Base-by-base conservation (phyloP, 64 coral and sea anemone species). In the Montipora efflorescens region DNA sequence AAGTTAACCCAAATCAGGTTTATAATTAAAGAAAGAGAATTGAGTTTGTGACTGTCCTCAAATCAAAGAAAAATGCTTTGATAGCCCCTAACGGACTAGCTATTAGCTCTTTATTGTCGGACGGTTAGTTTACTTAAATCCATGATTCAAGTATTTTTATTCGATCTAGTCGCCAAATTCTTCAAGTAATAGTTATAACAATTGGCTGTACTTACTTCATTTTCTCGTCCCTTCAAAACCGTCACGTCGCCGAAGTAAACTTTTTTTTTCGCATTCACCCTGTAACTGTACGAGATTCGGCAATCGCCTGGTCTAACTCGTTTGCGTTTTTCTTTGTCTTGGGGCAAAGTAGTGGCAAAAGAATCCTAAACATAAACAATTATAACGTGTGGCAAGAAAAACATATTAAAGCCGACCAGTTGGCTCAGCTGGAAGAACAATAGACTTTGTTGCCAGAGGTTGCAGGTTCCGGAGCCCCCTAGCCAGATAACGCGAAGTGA, bases 121-220 rank as follows among this genome's bases (percentile, higher is more conserved):
- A 14, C 25, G 8, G 45, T 78, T 49, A 49, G 47, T 16, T 19
- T 78, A 48, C 14, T 4, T 64, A 4, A 12, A 12, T 14, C 61
- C 0, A 64, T 64, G 61, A 64, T 16, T 64, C 8, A 64, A 64
- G 61, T 64, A 14, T 64, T 15, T 11, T 64, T 12, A 64, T 15
- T 48, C 7, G 14, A 12, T 5, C 13, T 49, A 16, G 49, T 78
- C 47, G 16, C 15, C 16, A 45, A 57, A 84, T 67, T 46, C 16
- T 8, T 13, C 23, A 14, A 19, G 15, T 18, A 67, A 67, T 10
- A 67, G 13, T 7, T 23, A 20, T 5, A 18, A 14, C 7, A 67
- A 47, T 84, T 47, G 2, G 53, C 4, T 67, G 36, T 50, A 86
- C 82, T 86, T 86, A 86, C 82, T 86, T 86, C 82, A 86, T 86